phyloP scores from a whole-genome alignment of 2,797 vertebrate genomes.

The Anas flavirostris region DNA sequence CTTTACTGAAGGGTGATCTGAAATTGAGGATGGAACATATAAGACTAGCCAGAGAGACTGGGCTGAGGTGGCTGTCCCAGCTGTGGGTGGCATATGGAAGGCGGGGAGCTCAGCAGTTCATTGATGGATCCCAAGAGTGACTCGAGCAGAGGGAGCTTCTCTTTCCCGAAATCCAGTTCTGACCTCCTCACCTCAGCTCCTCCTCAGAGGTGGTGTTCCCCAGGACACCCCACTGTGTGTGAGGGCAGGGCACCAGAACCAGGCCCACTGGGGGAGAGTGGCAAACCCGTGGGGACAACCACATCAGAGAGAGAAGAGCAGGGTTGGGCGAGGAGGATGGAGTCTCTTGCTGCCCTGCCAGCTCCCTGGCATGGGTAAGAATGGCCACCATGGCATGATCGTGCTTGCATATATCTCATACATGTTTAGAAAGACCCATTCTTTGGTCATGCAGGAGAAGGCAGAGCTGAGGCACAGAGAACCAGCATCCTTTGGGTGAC shows the following conservation, averaged over 20 bases:
- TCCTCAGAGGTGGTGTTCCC: not conserved
- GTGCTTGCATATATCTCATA: not conserved
- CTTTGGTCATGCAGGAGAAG: not conserved
- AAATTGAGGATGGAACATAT: not conserved
- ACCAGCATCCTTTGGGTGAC: not conserved
- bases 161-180: not conserved
- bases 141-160: not conserved
- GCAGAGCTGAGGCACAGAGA: not conserved
- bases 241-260: not conserved
- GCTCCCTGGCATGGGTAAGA: not conserved
- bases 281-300: not conserved
- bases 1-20: not conserved
- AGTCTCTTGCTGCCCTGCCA: not conserved
- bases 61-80: not conserved
- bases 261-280: not conserved
- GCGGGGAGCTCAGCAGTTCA: not conserved
- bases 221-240: accelerated
- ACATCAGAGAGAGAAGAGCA: not conserved
- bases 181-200: not conserved
- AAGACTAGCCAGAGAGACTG: not conserved
- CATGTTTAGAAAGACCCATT: not conserved
- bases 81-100: accelerated
- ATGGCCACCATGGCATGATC: not conserved
- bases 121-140: accelerated
- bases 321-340: not conserved